phyloP scores from a whole-genome alignment of 2,797 vertebrate species.

The Anolis apletophallus region DNA sequence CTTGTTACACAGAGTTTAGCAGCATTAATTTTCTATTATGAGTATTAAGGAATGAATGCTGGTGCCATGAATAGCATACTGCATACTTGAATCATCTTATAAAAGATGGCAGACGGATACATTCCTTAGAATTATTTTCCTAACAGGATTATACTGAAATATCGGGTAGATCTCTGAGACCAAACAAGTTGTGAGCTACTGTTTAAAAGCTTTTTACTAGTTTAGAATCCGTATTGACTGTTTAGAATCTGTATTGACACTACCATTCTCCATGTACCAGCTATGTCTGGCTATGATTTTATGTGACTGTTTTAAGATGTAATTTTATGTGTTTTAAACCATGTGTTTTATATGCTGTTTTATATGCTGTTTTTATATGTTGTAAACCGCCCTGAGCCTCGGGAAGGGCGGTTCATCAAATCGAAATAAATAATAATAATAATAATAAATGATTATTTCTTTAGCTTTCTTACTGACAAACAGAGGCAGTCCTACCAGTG shows the following conservation, averaged over 20 bases:
- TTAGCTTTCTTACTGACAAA: not conserved
- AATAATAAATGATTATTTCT: not conserved
- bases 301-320: no score
- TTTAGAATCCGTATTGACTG: not conserved
- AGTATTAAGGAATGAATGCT: not conserved
- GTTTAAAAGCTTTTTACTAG: not conserved
- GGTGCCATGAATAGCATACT: not conserved
- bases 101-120: not conserved
- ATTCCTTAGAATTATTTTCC: not conserved
- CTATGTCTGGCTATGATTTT: no score
- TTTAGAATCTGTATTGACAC: no score
- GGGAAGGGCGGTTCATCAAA: no score
- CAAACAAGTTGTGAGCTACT: not conserved
- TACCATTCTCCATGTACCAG: no score
- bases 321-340: no score
- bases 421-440: no score
- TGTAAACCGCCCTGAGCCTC: no score
- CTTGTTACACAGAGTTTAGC: not conserved
- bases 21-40: constrained; percentile 6
- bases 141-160: not conserved
- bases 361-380: no score
- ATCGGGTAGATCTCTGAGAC: not conserved
- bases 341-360: no score
- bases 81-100: not conserved
- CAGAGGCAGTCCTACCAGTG: no score